These are phyloP conservation scores for Cynopterus brachyotis DNA, from an alignment of 2,113 vertebrate species.

Conservation along the genomic window DNA sequence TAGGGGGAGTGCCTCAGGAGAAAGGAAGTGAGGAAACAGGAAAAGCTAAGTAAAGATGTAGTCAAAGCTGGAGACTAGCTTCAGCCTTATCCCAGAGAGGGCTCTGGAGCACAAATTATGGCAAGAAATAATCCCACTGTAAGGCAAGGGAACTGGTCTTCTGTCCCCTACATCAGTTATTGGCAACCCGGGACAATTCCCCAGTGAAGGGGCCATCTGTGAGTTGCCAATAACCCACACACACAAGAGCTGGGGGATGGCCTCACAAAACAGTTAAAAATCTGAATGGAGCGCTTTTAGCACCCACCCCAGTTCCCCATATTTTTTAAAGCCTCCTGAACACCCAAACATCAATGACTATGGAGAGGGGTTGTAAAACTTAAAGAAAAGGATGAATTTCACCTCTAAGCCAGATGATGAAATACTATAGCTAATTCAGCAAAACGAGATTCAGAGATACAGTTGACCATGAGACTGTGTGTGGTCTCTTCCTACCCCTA, in stretches of 20 bases:
- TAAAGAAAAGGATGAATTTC: not conserved
- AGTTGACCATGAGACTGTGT: not conserved
- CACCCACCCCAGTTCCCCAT: not conserved
- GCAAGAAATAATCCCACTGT: not conserved
- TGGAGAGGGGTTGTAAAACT: not conserved
- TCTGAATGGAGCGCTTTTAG: not conserved
- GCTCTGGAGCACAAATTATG: not conserved
- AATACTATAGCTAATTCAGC: not conserved
- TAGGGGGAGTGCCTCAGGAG: not conserved
- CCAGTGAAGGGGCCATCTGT: not conserved
- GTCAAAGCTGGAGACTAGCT: not conserved
- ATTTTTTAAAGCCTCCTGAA: not conserved
- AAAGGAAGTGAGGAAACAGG: not conserved
- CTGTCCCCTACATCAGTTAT: not conserved
- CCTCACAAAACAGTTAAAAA: not conserved
- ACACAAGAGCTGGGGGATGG: not conserved
- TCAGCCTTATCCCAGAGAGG: not conserved
- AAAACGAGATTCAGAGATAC: not conserved
- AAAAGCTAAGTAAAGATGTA: not conserved
- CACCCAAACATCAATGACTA: not conserved
- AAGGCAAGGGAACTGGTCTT: not conserved
- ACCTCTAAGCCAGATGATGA: not conserved
- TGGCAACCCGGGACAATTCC: not conserved
- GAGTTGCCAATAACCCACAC: not conserved
- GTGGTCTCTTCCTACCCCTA: not conserved